phyloP scores from a whole-genome alignment of 2,797 vertebrate species.

The Neosalanx taihuensis region DNA sequence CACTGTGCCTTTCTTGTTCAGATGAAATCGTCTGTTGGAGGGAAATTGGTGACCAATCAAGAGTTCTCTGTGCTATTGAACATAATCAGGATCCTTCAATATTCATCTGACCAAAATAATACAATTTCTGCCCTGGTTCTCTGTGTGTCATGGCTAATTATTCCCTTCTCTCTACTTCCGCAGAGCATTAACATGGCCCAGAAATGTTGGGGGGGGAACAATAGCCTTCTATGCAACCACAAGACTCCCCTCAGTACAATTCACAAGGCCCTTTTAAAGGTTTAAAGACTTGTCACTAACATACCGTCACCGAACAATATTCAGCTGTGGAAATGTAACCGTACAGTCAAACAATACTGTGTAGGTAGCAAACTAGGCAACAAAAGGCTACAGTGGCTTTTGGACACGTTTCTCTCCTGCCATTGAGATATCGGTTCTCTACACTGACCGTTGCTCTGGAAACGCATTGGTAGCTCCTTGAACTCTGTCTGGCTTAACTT shows the following conservation, averaged over 20 bases:
- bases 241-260: not conserved
- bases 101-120: slow-evolving; percentile 20
- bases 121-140: slow-evolving; percentile 23
- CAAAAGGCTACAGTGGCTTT: too few relatives aligned
- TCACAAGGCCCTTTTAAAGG: too few relatives aligned
- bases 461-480: slow-evolving; percentile 6
- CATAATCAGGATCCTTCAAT: slow-evolving; percentile 38
- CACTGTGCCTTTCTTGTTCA: slow-evolving; percentile 50
- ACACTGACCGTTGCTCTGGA: not conserved
- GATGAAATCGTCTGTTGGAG: slow-evolving; percentile 41
- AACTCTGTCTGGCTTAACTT: slow-evolving; percentile 36
- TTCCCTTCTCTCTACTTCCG: slow-evolving; percentile 1
- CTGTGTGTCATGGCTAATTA: not conserved
- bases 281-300: not conserved
- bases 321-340: not conserved
- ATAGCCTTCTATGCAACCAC: not conserved
- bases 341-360: not conserved
- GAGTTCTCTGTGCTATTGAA: slow-evolving; percentile 39
- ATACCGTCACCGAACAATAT: not conserved
- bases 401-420: not conserved
- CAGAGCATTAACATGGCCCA: not conserved
- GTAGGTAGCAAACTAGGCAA: not conserved
- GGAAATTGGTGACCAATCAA: slow-evolving; percentile 60
- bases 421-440: not conserved
- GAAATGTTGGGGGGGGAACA: not conserved